Evolutionary conservation across 2,888 invertebrate genomes (phyloP).

Genomic region (Drosophila diplacantha): DNA sequence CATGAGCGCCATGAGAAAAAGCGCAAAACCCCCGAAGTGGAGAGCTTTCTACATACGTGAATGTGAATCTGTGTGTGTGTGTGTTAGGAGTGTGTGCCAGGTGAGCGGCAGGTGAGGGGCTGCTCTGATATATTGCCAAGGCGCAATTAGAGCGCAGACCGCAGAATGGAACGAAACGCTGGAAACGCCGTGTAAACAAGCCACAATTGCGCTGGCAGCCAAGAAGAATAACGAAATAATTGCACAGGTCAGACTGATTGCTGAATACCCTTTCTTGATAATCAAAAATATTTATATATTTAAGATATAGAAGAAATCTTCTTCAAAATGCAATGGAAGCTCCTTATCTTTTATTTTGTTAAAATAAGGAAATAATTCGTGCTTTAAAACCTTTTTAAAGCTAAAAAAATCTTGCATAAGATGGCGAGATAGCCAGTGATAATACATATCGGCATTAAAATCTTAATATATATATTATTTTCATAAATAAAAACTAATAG

Average conservation of each 20-base stretch:
- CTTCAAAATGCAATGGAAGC: not conserved
- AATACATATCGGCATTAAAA: too few species aligned
- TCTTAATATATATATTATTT: too few species aligned
- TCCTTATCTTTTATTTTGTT: fast-evolving
- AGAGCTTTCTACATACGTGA: constrained; percentile 8
- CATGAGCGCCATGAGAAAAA: constrained; percentile 19
- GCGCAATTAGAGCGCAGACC: constrained; percentile 67
- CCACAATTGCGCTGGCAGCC: constrained; percentile 28
- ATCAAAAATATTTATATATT: too few species aligned
- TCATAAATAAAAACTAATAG: too few species aligned
- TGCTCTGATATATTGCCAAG: constrained; percentile 59
- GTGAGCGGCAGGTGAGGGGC: constrained; percentile 4
- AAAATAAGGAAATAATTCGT: too few species aligned
- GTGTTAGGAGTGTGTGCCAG: constrained; percentile 20
- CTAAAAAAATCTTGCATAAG: not conserved
- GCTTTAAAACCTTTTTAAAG: not conserved
- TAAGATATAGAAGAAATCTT: too few species aligned
- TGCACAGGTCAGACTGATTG: not conserved
- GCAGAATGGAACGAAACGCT: constrained; percentile 48
- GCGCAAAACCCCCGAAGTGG: constrained; percentile 10
- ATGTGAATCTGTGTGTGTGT: constrained; percentile 5
- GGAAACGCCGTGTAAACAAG: constrained; percentile 52
- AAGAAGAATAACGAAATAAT: constrained; percentile 7
- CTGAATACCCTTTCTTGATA: not conserved
- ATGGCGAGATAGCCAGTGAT: too few species aligned